Evolutionary conservation across 2,888 invertebrate species (phyloP).

Genomic region (Seira sanloemensis): DNA sequence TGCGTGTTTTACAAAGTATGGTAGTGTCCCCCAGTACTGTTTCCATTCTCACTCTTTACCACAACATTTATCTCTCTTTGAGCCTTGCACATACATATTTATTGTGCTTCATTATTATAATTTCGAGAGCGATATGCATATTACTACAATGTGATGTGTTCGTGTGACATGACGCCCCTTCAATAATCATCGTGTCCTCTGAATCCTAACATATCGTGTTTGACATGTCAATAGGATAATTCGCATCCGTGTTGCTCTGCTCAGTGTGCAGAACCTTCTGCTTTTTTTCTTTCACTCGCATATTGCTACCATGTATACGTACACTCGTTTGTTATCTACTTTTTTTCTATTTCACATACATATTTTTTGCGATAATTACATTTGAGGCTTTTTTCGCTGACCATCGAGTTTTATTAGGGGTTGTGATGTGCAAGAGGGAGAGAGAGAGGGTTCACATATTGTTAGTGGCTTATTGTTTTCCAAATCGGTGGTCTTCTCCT

Average conservation of each 20-base stretch:
- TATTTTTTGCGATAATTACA: conserved; percentile 10
- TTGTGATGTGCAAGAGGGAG: background rate
- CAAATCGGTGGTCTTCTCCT: background rate
- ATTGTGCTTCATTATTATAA: conserved; percentile 27
- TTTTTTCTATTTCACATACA: conserved; percentile 23
- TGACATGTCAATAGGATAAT: conserved; percentile 71
- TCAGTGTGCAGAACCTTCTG: no score
- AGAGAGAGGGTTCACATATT: background rate
- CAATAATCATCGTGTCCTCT: conserved; percentile 65
- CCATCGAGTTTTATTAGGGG: background rate
- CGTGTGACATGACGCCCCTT: conserved; percentile 72
- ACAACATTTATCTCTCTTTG: conserved; percentile 6
- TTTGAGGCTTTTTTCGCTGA: background rate
- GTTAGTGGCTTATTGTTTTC: conserved; percentile 7
- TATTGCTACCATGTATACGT: no score
- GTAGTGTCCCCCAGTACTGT: conserved; percentile 6
- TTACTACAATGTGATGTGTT: conserved; percentile 29
- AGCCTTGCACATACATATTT: conserved; percentile 5
- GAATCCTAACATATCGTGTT: conserved; percentile 60
- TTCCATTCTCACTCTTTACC: conserved; percentile 21
- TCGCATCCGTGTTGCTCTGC: conserved; percentile 45
- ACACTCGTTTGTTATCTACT: background rate
- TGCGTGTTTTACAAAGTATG: conserved; percentile 52
- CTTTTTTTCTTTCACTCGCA: background rate
- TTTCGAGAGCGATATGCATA: conserved; percentile 17